Conservation (phyloP, 1,140 invertebrate genomes). For the Venturia canescens region DNA sequence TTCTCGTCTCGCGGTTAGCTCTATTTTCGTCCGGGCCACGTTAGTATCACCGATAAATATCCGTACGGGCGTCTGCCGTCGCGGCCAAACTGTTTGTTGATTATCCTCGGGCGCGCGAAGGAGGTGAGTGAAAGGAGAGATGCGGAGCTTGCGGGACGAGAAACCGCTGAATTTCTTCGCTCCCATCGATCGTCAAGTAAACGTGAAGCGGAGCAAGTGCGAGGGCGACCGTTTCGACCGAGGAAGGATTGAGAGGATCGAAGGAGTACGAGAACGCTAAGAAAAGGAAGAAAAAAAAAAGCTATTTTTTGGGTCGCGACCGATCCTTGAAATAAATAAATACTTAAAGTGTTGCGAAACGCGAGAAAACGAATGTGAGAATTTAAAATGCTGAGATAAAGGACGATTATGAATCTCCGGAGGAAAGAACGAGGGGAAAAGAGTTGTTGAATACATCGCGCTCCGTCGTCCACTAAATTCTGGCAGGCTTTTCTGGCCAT, state of each 20-base stretch:
- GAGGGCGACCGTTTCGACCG: no score
- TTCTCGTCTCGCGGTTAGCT: slow-evolving; percentile 47
- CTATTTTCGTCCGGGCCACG: slow-evolving; percentile 55
- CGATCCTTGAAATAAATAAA: no score
- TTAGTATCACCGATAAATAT: slow-evolving; percentile 54
- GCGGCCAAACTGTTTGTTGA: slow-evolving; percentile 50
- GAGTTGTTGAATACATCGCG: slow-evolving; percentile 22
- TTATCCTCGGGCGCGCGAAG: slow-evolving; percentile 5
- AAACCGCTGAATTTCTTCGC: no score
- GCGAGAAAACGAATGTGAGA: background rate
- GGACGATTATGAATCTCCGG: background rate
- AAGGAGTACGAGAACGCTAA: no score
- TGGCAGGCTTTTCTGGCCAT: slow-evolving; percentile 43
- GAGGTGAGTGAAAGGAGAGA: background rate
- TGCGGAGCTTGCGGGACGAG: background rate
- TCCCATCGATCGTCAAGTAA: no score
- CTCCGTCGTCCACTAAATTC: slow-evolving; percentile 42
- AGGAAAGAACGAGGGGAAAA: background rate
- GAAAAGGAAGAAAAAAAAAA: no score
- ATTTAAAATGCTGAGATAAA: slow-evolving; percentile 5
- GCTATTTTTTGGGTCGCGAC: no score
- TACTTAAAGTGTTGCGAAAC: no score
- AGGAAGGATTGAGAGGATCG: no score
- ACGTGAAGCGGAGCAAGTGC: no score
- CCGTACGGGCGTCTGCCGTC: slow-evolving; percentile 44